phyloP scores from a whole-genome alignment of 2,113 vertebrate genomes.

The Nipponia nippon region DNA sequence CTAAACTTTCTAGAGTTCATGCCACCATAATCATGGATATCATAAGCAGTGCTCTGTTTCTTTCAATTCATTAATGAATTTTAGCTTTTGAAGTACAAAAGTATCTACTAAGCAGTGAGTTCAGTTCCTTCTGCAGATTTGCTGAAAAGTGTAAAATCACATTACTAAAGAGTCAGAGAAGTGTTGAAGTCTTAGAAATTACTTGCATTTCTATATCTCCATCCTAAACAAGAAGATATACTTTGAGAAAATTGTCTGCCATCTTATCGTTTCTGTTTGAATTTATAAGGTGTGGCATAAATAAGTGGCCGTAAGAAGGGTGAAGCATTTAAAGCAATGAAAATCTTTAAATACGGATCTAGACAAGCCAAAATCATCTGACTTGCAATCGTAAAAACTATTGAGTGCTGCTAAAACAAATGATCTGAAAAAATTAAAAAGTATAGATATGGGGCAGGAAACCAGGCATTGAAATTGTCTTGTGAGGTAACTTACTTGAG shows the following conservation, averaged over 20 bases:
- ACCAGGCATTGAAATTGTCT: not conserved
- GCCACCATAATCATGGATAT: rapidly evolving
- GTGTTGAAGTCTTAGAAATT: not conserved
- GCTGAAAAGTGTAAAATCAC: not conserved
- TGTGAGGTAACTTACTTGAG: not conserved
- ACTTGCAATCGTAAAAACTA: not conserved
- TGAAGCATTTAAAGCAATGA: not conserved
- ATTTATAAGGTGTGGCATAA: not conserved
- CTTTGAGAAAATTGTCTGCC: not conserved
- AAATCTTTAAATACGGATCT: not conserved
- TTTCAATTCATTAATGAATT: not conserved
- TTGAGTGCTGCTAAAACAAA: not conserved
- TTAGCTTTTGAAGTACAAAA: not conserved
- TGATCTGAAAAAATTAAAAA: not conserved
- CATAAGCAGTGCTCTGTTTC: not conserved
- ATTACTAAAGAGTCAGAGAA: not conserved
- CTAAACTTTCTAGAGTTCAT: not conserved
- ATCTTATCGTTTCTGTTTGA: not conserved
- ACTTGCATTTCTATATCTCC: not conserved
- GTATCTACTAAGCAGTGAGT: not conserved
- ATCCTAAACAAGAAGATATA: not conserved
- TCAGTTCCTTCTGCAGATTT: not conserved
- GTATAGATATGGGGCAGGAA: not conserved
- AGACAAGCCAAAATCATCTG: not conserved
- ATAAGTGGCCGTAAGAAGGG: not conserved